Base-by-base conservation (phyloP, 2,888 invertebrate species). In the Stratiomys singularior region DNA sequence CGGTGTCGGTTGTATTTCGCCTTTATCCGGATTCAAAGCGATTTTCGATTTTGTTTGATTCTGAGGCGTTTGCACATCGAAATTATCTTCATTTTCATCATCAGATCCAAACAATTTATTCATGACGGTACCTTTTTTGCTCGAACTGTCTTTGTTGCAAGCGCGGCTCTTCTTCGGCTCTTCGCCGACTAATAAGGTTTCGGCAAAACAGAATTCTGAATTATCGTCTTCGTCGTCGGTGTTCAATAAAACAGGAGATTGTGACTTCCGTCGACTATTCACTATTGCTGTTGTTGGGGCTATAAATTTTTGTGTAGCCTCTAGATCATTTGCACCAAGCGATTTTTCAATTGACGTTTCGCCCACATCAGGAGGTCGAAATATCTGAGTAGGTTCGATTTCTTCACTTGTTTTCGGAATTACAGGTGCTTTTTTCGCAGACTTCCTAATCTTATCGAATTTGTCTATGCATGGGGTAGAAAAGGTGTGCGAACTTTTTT, bases 91-190 rank as follows among this genome's bases (percentile, higher is more conserved):
- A 0, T 77, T 67, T 47, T 76, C 76, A 77, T 77, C 77, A 11
- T 66, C 64, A 1, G 77, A 77, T 15, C 67, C 77, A 37, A 77
- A 77, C 4, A 77, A n/a, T 56, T 56, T 67, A 77, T 77, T 77
- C 18, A 37, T 1, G 1, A 9, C 15, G 21, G 3, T 52, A 1
- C 13, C 15, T 15, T 28, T n/a, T 37, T 69, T 46, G 1, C 11
- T 7, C 15, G 63, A 37, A 9, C 1, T 66, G 9, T 37, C 37
- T 37, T 37, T 37, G 9, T 9, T 37, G 9, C 3, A 5, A 37
- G 37, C n/a, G n/a, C n/a, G n/a, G n/a, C n/a, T n/a, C n/a, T n/a
- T n/a, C n/a, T n/a, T 56, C 5, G 72, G 67, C 13, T 30, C 18
- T 5, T 69, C 74, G 13, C 21, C 58, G 25, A 37, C 60, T 13